Evolutionary conservation across 2,797 vertebrate genomes (phyloP), one percentile per base, ranked within the genome.

Genomic region (Ficedula albicollis): DNA sequence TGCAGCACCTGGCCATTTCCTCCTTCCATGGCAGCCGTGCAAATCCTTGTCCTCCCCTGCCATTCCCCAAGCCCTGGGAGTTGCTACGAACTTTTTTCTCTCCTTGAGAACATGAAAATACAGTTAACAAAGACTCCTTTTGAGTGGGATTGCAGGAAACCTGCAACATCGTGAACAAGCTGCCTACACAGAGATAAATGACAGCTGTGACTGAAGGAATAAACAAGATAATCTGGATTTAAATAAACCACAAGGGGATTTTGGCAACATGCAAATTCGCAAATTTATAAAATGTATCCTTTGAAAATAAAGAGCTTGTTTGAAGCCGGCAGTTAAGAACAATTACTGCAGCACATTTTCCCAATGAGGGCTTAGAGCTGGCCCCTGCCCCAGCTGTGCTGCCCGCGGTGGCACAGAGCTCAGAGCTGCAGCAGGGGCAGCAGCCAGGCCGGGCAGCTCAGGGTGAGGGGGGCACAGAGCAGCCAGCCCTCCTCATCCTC

Each of bases 221-320:
- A 97, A 98, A 98, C 97, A 97, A 96, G 95, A 97, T 98, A 97
- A 97, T 98, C 97, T 96, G 96, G 97, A 97, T 95, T 97, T 98
- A 95, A 87, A 96, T 95, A 96, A 97, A 94, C 89, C 95, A 84
- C 93, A 48, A 70, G 97, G 95, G 96, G 95, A 84, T 95, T 95
- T 88, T 93, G 97, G 97, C 96, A 96, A 94, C 91, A 84, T 97
- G 95, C 87, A 96, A 97, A 97, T 96, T 87, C 93, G 16, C 96
- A 88, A 87, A 95, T 95, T 87, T 96, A 90, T 95, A 95, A 96
- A 96, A 97, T 76, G 93, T 85, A 76, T 82, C 90, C 92, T 97
- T 97, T 97, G 96, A 94, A 97, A 96, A 94, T 92, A 94, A 97
- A 97, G 95, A 92, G 96, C 91, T 97, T 87, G 84, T 97, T 95